phyloP scores from a whole-genome alignment of 2,888 invertebrate genomes.

The Eristalis arbustorum region DNA sequence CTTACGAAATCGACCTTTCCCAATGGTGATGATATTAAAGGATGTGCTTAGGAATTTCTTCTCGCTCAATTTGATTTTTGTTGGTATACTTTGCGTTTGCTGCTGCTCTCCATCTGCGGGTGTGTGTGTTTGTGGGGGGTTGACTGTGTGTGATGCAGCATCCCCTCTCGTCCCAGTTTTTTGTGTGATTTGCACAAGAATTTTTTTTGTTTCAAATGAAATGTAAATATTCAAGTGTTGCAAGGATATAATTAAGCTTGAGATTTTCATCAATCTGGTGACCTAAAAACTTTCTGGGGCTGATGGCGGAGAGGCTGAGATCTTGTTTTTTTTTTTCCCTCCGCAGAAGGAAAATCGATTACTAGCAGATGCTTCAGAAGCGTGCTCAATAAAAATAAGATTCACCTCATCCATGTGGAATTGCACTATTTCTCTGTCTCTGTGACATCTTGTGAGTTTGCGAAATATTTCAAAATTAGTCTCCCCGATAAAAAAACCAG shows the following conservation, averaged over 20 bases:
- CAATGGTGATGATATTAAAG: constrained; percentile 60
- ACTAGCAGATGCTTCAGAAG: constrained; percentile 40
- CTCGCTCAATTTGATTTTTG: constrained; percentile 1
- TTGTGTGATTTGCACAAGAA: not conserved
- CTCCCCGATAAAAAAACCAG: not conserved
- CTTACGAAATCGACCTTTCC: constrained; percentile 61
- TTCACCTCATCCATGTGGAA: not conserved
- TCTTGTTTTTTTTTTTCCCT: not conserved
- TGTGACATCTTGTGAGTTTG: not conserved
- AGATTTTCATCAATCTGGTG: not conserved
- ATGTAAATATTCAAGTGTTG: not conserved
- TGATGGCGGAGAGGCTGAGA: too few relatives aligned
- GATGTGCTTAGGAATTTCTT: constrained; percentile 45
- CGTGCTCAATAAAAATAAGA: not conserved
- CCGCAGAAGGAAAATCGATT: constrained; percentile 47
- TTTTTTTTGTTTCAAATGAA: constrained; percentile 6
- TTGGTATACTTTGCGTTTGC: not conserved
- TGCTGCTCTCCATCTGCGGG: not conserved
- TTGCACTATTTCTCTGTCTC: not conserved
- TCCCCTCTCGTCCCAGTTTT: not conserved
- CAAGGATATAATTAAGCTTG: not conserved
- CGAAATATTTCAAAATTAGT: too few relatives aligned
- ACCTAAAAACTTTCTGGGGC: not conserved
- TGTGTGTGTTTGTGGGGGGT: too few relatives aligned
- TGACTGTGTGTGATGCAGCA: not conserved